These are phyloP conservation scores for Salpingus planirostris DNA, from an alignment of 2,888 invertebrate species.

Conservation along the genomic window DNA sequence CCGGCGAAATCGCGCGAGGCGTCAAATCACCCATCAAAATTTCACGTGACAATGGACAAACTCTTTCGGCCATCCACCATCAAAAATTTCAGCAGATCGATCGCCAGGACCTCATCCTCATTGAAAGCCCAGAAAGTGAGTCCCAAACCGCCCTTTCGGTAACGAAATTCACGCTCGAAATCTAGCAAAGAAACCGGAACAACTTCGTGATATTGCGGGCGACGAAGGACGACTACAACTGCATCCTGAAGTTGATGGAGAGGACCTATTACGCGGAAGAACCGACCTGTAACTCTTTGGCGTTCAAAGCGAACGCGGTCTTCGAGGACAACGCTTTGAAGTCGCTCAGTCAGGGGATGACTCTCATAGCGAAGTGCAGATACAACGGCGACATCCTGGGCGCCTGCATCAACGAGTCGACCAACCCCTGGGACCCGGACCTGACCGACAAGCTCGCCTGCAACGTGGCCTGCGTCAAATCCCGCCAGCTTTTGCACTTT, in stretches of 20 bases:
- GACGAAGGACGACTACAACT: constrained; percentile 36
- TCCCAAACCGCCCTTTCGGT: background rate
- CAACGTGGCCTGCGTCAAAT: constrained; percentile 37
- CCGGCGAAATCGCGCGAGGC: too few relatives aligned
- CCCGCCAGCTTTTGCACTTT: constrained; percentile 45
- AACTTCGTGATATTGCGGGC: constrained; percentile 38
- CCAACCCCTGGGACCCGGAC: constrained; percentile 46
- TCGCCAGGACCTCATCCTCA: background rate
- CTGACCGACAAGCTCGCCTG: constrained; percentile 48
- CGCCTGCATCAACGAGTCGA: constrained; percentile 42
- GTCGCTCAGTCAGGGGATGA: constrained; percentile 7
- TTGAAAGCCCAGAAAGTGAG: background rate
- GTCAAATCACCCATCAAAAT: constrained; percentile 1
- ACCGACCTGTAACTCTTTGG: constrained; percentile 43
- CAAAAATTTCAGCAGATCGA: constrained; percentile 5
- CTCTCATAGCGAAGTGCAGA: constrained; percentile 36
- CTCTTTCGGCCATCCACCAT: constrained; percentile 5
- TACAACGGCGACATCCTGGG: constrained; percentile 39
- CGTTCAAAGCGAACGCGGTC: constrained; percentile 36
- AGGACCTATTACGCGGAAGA: constrained; percentile 47
- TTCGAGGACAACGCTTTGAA: constrained; percentile 22
- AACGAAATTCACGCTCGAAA: too few relatives aligned
- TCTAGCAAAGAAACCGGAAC: too few relatives aligned
- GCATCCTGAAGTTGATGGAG: constrained; percentile 45
- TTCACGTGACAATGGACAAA: background rate